Evolutionary conservation across 2,113 vertebrate genomes (phyloP), one percentile per base, ranked within the genome.

Genomic region (Actinemys pallida): DNA sequence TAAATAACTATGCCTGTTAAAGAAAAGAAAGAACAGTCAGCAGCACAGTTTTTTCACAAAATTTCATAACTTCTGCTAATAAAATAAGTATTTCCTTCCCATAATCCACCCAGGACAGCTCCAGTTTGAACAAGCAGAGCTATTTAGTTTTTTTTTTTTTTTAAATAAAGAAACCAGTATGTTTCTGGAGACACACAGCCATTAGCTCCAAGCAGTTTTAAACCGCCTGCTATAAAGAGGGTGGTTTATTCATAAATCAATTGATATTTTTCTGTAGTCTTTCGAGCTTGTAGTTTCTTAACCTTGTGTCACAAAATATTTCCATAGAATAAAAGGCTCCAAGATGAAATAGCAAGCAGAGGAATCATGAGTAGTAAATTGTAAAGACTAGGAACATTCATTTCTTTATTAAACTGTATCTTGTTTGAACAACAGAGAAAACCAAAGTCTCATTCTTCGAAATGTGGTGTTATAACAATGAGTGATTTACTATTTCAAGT

Each of bases 281-380:
- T 92, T 87, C 78, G 52, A 91, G 72, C 88, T 29, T 59, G 81
- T 53, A 80, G n/a, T 90, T 84, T 86, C 72, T 94, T 62, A 84
- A 84, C 62, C 39, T 65, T 72, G 57, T 90, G 81, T 96, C 92
- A 91, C 79, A 89, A 88, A 16, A 56, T 95, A 57, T 93, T 96
- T 93, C 90, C 20, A 2, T 57, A 83, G 83, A 93, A 81, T 72
- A 88, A 84, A 39, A 92, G 49, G 49, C 49, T 95, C 88, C 13
- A 72, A 92, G 93, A 92, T 72, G 72, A 95, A 81, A 62, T 90
- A 92, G 94, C 87, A 92, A 92, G 85, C 72, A 93, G 83, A 95
- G 96, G 90, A 96, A 86, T 88, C 85, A 50, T 8, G 82, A 90
- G 49, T 95, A 87, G 72, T 91, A 84, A 89, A 86, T 6, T 1